Evolutionary conservation across 1,140 invertebrate species (phyloP).

Genomic region (Drosophila varians): DNA sequence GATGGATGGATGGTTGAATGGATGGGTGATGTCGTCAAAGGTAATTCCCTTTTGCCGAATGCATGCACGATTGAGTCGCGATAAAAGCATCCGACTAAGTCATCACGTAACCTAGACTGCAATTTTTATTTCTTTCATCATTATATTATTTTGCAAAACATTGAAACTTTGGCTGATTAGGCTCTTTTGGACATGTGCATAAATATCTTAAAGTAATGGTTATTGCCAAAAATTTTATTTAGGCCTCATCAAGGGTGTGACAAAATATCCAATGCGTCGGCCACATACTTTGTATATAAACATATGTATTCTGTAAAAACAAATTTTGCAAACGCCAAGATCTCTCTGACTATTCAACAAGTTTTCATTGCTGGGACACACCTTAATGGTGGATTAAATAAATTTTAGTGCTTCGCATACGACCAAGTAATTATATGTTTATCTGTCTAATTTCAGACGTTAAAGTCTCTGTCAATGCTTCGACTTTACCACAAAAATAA

Average conservation of each 20-base stretch:
- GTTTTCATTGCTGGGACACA: slow-evolving; percentile 21
- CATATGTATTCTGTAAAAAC: not conserved
- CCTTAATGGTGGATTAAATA: slow-evolving; percentile 9
- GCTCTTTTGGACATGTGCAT: not conserved
- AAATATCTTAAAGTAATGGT: slow-evolving; percentile 12
- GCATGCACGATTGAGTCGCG: slow-evolving; percentile 21
- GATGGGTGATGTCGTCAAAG: slow-evolving; percentile 12
- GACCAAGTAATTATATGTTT: slow-evolving; percentile 18
- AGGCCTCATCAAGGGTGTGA: slow-evolving; percentile 30
- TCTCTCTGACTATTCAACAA: slow-evolving; percentile 8
- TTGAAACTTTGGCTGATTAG: slow-evolving; percentile 12
- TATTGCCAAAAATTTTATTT: not conserved
- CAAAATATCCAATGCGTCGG: slow-evolving; percentile 9
- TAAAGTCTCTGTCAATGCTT: not conserved
- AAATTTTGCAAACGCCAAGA: not conserved
- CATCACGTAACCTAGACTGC: slow-evolving; percentile 37
- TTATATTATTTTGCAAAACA: not conserved
- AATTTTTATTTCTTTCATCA: slow-evolving; percentile 8
- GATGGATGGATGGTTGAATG: slow-evolving; percentile 1
- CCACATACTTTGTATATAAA: not conserved
- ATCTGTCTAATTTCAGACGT: not conserved
- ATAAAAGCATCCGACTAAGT: slow-evolving; percentile 20
- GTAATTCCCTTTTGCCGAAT: slow-evolving; percentile 28
- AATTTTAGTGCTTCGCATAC: slow-evolving; percentile 4
- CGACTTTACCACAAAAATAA: not conserved